Evolutionary conservation across 2,113 vertebrate genomes (phyloP), one percentile per base, ranked within the genome.

Genomic region (Tragelaphus scriptus): DNA sequence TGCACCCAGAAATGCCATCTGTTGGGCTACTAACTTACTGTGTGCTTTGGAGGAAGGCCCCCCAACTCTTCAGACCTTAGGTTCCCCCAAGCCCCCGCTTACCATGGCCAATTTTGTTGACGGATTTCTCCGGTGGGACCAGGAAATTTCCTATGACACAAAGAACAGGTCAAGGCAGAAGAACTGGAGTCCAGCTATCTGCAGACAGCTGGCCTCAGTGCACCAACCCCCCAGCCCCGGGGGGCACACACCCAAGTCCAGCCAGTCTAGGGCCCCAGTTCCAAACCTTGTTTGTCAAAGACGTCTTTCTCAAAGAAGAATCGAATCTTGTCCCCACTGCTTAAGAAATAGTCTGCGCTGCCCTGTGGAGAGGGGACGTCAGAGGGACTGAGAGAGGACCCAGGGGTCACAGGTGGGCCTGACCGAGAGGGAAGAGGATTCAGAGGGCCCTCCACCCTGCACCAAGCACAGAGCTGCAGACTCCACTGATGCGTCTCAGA

Each of bases 41-140:
- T 12, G 8, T 9, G 23, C 56, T 87, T 51, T 53, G n/a, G 13
- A 5, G 15, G 30, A 25, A 40, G 12, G 5, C 47, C 79, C 30
- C 44, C 23, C 26, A 32, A 47, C 21, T 9, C 53, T 90, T 63
- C 16, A 51, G 88, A 81, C 15, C 53, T 87, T 75, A 32, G 17
- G n/a, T 63, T 65, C 16, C 12, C 40, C n/a, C 13, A 26, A 13
- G 14, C 6, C 79, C 61, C 32, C 86, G 95, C 99, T 95, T 98
- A 99, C 99, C 99, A 0, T 99, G 99, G 89, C 99, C 99, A 26
- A 99, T 99, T 99, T 99, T 99, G 98, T 99, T 99, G 81, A 99
- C 19, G 0, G 99, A 99, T 25, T 95, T 99, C 97, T 99, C 99
- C 65, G 98, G 99, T 49, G 99, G 98, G 44, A 99, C 95, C 58